A percentile compares a stretch with the other conserved stretches of the same genome.
Conservation (phyloP, 2,113 vertebrate species). For the Phrynosoma blainvillii region DNA sequence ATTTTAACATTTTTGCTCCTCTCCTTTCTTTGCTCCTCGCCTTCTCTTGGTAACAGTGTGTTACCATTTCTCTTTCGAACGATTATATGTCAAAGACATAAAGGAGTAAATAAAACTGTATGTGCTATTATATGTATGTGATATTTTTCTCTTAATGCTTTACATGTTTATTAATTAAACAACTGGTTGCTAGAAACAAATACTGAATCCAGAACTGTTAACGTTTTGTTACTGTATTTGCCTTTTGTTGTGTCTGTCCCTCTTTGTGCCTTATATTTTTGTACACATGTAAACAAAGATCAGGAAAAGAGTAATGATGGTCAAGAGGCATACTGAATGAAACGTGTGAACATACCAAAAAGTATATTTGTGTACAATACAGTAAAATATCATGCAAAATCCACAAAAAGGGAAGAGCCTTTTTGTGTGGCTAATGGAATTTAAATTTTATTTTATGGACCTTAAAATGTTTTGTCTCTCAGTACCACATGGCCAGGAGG, state of each 20-base stretch:
- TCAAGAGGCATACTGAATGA: not conserved
- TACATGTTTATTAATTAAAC: not conserved
- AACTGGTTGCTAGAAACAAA: conserved; percentile 7
- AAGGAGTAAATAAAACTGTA: conserved; percentile 12
- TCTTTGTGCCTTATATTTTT: not conserved
- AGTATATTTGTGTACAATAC: not conserved
- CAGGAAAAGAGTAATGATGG: not conserved
- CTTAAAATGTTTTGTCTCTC: too few relatives aligned
- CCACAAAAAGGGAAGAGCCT: too few relatives aligned
- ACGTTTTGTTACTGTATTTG: not conserved
- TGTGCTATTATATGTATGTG: not conserved
- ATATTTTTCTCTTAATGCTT: conserved; percentile 1
- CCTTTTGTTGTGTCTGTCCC: not conserved
- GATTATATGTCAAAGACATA: not conserved
- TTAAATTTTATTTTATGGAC: too few relatives aligned
- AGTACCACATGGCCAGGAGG: too few relatives aligned
- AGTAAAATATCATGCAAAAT: too few relatives aligned
- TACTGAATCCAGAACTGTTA: not conserved
- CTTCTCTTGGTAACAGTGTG: not conserved
- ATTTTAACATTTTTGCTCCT: not conserved
- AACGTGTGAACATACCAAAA: not conserved
- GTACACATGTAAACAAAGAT: not conserved
- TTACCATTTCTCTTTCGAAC: not conserved
- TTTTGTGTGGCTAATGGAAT: too few relatives aligned
- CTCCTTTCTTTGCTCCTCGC: not conserved